A percentile compares a stretch with the other conserved stretches of the same genome.
Evolutionary conservation across 2,797 vertebrate genomes (phyloP).

Genomic region (Pitangus sulphuratus): DNA sequence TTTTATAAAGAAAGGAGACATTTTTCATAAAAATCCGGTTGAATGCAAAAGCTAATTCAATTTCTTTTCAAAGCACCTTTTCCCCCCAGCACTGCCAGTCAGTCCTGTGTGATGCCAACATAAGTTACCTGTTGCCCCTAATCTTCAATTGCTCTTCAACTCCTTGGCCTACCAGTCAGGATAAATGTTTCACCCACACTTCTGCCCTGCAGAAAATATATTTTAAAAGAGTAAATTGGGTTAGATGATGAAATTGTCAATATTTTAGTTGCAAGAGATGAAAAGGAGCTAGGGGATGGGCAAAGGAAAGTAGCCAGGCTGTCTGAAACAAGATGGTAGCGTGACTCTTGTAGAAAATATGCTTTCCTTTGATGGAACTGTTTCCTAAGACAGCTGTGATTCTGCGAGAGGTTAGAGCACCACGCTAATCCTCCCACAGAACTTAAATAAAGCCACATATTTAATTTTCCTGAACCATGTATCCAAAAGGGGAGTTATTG

Average conservation of each 20-base stretch:
- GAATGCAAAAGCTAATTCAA: neutral
- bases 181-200: neutral
- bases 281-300: neutral
- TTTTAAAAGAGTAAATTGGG: neutral
- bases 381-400: conserved; percentile 32
- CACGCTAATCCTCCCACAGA: conserved; percentile 39
- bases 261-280: conserved; percentile 32
- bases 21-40: neutral
- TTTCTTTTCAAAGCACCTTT: neutral
- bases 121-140: neutral
- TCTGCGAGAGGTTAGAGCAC: neutral
- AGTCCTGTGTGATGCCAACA: neutral
- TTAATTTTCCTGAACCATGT: conserved; percentile 33
- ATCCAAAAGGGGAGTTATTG: conserved; percentile 42
- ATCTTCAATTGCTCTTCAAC: neutral
- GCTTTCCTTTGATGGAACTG: conserved; percentile 46
- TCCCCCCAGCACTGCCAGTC: neutral
- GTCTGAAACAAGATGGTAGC: conserved; percentile 33
- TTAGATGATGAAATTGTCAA: conserved; percentile 3
- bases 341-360: conserved; percentile 32
- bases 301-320: neutral
- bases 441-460: conserved; percentile 54
- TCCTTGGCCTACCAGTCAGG: neutral
- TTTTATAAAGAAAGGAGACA: neutral
- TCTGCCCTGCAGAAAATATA: neutral